Base-by-base conservation (phyloP, 2,888 invertebrate genomes). In the Proisotoma minuta region DNA sequence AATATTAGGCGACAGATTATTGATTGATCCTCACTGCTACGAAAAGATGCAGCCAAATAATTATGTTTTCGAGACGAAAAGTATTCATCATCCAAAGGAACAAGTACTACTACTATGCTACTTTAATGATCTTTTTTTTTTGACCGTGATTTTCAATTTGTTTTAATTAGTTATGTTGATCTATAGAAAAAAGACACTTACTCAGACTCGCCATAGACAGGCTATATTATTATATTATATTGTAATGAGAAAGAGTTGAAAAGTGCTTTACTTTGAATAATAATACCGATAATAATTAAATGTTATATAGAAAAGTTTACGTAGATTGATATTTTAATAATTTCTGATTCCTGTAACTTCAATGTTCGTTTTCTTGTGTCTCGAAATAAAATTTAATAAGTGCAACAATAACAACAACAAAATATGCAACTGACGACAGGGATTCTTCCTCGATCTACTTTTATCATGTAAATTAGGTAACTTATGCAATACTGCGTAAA, bases 361-460 rank as follows among this genome's bases (percentile, higher is more conserved):
- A 12, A n/a, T 18, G 20, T 18, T 12, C 4, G 18, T 12, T 20
- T 18, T 43, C 18, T 43, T 5, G 18, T 12, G 5, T 12, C 20
- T 4, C 18, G 10, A 12, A 15, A 43, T 43, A n/a, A 43, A 5
- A 43, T 43, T 34, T 15, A 34, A 34, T 34, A 34, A 8, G 8
- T 43, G 43, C 43, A 43, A 4, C 4, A 15, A 43, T 5, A 4
- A 20, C 43, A 43, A 43, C 34, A 43, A 15, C 43, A 43, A 43
- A 43, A 43, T 43, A 43, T 43, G 43, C 43, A 43, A 43, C 15
- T 34, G 34, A 34, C 5, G 20, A 43, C 43, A 43, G 43, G 43
- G 43, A 43, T 43, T 43, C 43, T n/a, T n/a, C n/a, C n/a, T n/a
- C n/a, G n/a, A n/a, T n/a, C n/a, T n/a, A n/a, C n/a, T n/a, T n/a